phyloP scores from a whole-genome alignment of 2,888 invertebrate species.

The Eupithecia subfuscata region DNA sequence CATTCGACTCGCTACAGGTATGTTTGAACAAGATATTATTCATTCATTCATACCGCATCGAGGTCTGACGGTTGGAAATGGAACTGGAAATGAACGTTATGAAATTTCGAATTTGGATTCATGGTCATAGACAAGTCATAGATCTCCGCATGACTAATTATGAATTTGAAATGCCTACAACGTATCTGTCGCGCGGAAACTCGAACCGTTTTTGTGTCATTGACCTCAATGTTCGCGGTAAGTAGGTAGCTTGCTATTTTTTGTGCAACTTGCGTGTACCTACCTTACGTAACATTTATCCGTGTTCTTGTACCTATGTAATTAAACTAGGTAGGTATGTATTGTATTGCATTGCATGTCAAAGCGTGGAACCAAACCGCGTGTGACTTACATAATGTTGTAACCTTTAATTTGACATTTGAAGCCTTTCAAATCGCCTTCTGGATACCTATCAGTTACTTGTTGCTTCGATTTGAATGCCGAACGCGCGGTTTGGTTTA shows the following conservation, averaged over 20 bases:
- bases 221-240: conserved; percentile 69
- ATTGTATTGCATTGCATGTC: conserved; percentile 69
- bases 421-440: conserved; percentile 63
- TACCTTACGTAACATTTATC: conserved; percentile 66
- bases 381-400: conserved; percentile 68
- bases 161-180: conserved; percentile 66
- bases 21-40: conserved; percentile 64
- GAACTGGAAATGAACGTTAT: conserved; percentile 43
- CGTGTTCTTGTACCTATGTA: conserved; percentile 59
- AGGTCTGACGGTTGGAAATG: conserved; percentile 42
- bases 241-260: conserved; percentile 68
- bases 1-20: conserved; percentile 75
- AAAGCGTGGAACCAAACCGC: conserved; percentile 54
- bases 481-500: conserved; percentile 46
- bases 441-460: conserved; percentile 56
- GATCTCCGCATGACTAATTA: conserved; percentile 67
- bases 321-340: conserved; percentile 60
- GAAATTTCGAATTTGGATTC: conserved; percentile 54
- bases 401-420: conserved; percentile 76
- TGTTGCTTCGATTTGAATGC: conserved; percentile 61
- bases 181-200: conserved; percentile 64
- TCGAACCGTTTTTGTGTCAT: conserved; percentile 74
- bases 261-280: conserved; percentile 63
- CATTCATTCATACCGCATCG: conserved; percentile 47
- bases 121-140: conserved; percentile 45